These are phyloP conservation scores for Bostrychus sinensis DNA, from an alignment of 2,113 vertebrate species.

Conservation along the genomic window DNA sequence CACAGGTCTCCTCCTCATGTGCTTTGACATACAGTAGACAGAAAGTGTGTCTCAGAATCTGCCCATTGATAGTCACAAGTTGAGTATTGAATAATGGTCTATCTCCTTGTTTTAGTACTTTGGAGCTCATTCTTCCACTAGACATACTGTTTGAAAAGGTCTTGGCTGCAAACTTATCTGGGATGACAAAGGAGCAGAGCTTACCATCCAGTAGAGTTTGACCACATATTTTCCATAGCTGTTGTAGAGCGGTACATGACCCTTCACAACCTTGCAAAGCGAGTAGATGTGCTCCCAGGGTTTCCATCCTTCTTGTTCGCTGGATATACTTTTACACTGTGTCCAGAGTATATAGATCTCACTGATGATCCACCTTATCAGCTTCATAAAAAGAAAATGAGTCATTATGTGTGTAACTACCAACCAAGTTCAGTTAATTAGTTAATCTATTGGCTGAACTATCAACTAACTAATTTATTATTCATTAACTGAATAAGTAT, in stretches of 20 bases:
- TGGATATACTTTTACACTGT: conserved; percentile 65
- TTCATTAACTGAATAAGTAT: conserved; percentile 27
- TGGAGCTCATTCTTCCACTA: too few species aligned
- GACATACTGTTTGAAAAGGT: neutral
- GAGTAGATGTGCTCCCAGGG: conserved; percentile 97
- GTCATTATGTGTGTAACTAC: neutral
- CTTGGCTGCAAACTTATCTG: neutral
- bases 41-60: too few species aligned
- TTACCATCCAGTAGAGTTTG: conserved; percentile 95
- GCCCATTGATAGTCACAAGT: neutral
- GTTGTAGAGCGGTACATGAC: conserved; percentile 88
- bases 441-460: conserved; percentile 17
- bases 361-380: conserved; percentile 92
- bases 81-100: neutral
- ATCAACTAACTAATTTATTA: conserved; percentile 17
- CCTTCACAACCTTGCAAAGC: conserved; percentile 84
- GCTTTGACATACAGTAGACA: neutral
- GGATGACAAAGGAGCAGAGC: conserved; percentile 5
- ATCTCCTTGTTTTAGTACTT: too few species aligned
- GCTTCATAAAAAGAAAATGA: conserved; percentile 67
- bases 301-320: conserved; percentile 81
- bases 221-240: conserved; percentile 90
- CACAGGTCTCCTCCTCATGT: neutral
- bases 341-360: conserved; percentile 88
- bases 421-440: conserved; percentile 7